phyloP scores from a whole-genome alignment of 2,113 vertebrate species.

The Cyprinodon tularosa region DNA sequence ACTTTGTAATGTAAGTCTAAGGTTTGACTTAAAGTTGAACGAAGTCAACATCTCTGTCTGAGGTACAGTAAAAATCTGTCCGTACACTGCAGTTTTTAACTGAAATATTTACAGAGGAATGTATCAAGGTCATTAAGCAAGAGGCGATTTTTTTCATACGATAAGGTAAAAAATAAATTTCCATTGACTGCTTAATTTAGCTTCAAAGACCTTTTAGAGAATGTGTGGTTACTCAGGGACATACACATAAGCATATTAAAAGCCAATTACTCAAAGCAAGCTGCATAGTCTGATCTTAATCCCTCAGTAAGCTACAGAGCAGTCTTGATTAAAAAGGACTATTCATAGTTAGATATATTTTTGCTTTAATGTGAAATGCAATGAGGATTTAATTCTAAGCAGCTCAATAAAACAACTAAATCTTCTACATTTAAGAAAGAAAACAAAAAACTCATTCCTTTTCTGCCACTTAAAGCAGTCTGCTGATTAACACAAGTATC shows the following conservation, averaged over 20 bases:
- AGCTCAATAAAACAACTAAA: background rate
- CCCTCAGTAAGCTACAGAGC: too few relatives aligned
- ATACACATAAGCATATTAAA: background rate
- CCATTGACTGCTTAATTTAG: background rate
- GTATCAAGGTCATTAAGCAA: background rate
- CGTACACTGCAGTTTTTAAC: constrained; percentile 4
- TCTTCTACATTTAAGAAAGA: background rate
- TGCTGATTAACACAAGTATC: background rate
- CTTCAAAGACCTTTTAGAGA: constrained; percentile 6
- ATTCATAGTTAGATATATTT: background rate
- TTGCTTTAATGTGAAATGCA: background rate
- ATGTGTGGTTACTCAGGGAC: background rate
- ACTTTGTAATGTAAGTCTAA: too few relatives aligned
- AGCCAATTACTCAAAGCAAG: background rate
- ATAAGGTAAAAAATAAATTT: constrained; percentile 27
- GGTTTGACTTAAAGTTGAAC: too few relatives aligned
- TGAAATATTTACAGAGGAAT: background rate
- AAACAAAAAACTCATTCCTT: too few relatives aligned
- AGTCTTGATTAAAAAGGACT: too few relatives aligned
- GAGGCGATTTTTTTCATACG: constrained; percentile 7
- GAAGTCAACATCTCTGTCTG: background rate
- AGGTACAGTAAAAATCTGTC: constrained; percentile 17
- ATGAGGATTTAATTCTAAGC: background rate
- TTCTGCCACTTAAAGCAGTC: too few relatives aligned
- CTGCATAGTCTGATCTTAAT: background rate